Evolutionary conservation across 2,888 invertebrate genomes (phyloP), one percentile per base, ranked within the genome.

Genomic region (Lasioglossum morio): DNA sequence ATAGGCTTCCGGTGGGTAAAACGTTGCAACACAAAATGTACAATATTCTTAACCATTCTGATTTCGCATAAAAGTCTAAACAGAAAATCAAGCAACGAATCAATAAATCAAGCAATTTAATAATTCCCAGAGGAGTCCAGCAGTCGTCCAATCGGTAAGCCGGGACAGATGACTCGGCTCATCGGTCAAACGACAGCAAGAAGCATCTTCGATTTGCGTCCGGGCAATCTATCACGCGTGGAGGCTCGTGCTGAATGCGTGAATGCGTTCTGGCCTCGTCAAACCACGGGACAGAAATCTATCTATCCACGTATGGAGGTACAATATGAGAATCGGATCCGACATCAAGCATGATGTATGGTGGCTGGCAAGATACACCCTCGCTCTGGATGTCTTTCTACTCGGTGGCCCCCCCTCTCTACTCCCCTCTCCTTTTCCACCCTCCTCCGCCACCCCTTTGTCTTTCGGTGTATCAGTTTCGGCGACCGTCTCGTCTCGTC

Each of bases 261-360:
- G 82, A 87, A 84, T 79, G 83, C 81, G 77, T 79, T 66, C 77
- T 40, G 79, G 60, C 80, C 70, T 86, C 82, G 82, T 91, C 91
- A 82, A 77, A 75, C 77, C 23, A 77, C 60, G 83, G n/a, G 63
- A 88, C 87, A 90, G 89, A 87, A 88, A 90, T 91, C 90, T 87
- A 91, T 91, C 87, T 86, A 87, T 89, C 87, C 85, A 90, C 89
- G 87, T 90, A 90, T 89, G 85, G 85, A 80, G 88, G 81, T 92
- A 94, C 92, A 93, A 94, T 94, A 94, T 91, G 92, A 93, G 93
- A 93, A 94, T 94, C 93, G 94, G 94, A 94, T 94, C 93, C 90
- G 92, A 93, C 92, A 94, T 94, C 93, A 93, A 93, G 91, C 91
- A 93, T 95, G 95, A 95, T 94, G 93, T 94, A 95, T 94, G 94